Evolutionary conservation across 1,140 invertebrate species (phyloP), one percentile per base, ranked within the genome.

Genomic region (Sminthurinus signatus): DNA sequence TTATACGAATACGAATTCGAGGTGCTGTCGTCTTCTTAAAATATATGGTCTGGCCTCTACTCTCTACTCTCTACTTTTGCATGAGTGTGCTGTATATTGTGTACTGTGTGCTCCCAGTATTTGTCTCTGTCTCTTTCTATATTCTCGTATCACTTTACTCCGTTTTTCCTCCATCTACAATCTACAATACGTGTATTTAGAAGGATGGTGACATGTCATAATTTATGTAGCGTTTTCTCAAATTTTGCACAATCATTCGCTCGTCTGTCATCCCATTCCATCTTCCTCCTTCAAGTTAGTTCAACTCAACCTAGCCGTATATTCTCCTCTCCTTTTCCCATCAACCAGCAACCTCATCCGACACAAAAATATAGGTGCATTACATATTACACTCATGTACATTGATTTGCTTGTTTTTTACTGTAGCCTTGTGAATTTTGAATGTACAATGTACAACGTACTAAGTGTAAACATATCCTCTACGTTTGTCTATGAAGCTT

Each of bases 241-340:
- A 56, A 56, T 56, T 56, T 56, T 56, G 54, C 54, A 56, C 31
- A 56, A 56, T 56, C 54, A 56, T 56, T 56, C 54, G 36, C 54
- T 56, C 54, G 15, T 8, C 54, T 56, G 54, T 56, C 54, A 56
- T 36, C n/a, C n/a, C n/a, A n/a, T 54, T 31, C 27, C 23, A 54
- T 54, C 51, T 28, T 27, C 29, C 27, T 56, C 54, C 54, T 23
- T 39, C 54, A 19, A 14, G 12, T 21, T 25, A 31, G 29, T 39
- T 10, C 17, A n/a, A 19, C n/a, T n/a, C 17, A 19, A 48, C 5
- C 44, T 48, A 42, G 10, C 10, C n/a, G n/a, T 12, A 48, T n/a
- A 48, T 48, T n/a, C 17, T 25, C 39, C 23, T 25, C 23, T 48
- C 17, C 19, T 8, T 19, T 19, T 48, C 19, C 23, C 44, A 48